A percentile compares a stretch with the other conserved stretches of the same genome.
Conservation (phyloP, 2,888 invertebrate genomes). For the Eristalis tenax region DNA sequence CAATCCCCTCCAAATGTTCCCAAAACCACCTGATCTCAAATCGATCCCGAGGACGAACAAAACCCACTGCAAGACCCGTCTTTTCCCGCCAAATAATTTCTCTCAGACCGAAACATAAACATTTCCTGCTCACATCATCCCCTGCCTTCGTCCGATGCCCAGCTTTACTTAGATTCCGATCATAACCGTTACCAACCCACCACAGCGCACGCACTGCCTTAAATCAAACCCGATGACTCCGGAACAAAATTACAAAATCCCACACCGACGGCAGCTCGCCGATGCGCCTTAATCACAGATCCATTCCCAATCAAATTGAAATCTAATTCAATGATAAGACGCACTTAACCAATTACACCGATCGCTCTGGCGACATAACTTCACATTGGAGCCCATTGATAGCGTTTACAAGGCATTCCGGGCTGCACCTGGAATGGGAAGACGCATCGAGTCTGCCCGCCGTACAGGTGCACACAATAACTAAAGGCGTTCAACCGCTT, state of each 20-base stretch:
- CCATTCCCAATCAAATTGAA: slow-evolving; percentile 52
- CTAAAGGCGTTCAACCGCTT: not conserved
- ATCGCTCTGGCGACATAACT: slow-evolving; percentile 57
- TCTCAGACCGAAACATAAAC: not conserved
- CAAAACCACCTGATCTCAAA: too few relatives aligned
- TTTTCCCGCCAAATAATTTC: too few relatives aligned
- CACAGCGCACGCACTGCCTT: not conserved
- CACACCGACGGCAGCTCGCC: not conserved
- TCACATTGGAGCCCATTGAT: slow-evolving; percentile 53
- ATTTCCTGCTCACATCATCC: not conserved
- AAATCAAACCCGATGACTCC: slow-evolving; percentile 42
- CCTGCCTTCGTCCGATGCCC: not conserved
- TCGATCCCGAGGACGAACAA: too few relatives aligned
- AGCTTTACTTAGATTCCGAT: not conserved
- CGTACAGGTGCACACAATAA: slow-evolving; percentile 46
- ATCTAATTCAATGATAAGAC: slow-evolving; percentile 65
- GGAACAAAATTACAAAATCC: slow-evolving; percentile 31
- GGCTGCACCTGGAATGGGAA: slow-evolving; percentile 59
- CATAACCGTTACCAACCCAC: not conserved
- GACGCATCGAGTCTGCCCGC: slow-evolving; percentile 1
- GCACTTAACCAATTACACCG: slow-evolving; percentile 57
- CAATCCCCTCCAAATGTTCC: too few relatives aligned
- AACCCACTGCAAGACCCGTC: too few relatives aligned
- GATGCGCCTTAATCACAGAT: slow-evolving; percentile 28
- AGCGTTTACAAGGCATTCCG: not conserved